Conservation (phyloP, 1,140 invertebrate genomes). For the Bombus difficillimus region DNA sequence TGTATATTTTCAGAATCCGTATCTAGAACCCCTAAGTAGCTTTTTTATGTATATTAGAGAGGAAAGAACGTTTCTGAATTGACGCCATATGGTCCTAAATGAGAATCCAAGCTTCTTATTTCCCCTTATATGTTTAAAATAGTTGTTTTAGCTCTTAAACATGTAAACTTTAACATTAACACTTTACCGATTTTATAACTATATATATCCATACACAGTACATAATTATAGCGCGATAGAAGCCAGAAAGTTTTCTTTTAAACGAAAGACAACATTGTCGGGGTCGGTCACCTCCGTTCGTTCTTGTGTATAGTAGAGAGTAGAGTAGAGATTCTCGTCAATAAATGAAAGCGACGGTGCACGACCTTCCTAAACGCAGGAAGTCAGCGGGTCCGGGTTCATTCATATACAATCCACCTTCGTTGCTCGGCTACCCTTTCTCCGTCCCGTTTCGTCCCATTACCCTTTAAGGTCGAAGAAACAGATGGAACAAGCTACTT, state of each 20-base stretch:
- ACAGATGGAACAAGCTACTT: background rate
- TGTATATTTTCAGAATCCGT: background rate
- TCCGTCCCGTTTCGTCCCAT: slow-evolving; percentile 23
- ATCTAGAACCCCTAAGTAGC: no score
- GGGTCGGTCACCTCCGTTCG: slow-evolving; percentile 29
- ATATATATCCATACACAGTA: background rate
- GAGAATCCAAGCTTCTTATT: no score
- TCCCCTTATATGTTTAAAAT: background rate
- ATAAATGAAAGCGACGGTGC: slow-evolving; percentile 57
- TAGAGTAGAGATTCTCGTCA: slow-evolving; percentile 29
- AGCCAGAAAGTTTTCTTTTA: slow-evolving; percentile 33
- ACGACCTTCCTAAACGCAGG: slow-evolving; percentile 55
- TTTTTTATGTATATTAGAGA: no score
- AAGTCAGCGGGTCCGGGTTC: slow-evolving; percentile 50
- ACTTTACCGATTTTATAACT: background rate
- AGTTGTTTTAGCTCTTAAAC: background rate
- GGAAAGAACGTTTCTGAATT: no score
- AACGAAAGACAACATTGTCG: slow-evolving; percentile 26
- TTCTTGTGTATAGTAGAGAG: slow-evolving; percentile 23
- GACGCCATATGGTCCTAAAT: no score
- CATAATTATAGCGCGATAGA: background rate
- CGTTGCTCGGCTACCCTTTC: slow-evolving; percentile 34
- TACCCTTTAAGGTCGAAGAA: slow-evolving; percentile 42
- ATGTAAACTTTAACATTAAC: background rate
- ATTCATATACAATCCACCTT: slow-evolving; percentile 50